Conservation (phyloP, 2,113 vertebrate genomes). For the Lycocorax pyrrhopterus region DNA sequence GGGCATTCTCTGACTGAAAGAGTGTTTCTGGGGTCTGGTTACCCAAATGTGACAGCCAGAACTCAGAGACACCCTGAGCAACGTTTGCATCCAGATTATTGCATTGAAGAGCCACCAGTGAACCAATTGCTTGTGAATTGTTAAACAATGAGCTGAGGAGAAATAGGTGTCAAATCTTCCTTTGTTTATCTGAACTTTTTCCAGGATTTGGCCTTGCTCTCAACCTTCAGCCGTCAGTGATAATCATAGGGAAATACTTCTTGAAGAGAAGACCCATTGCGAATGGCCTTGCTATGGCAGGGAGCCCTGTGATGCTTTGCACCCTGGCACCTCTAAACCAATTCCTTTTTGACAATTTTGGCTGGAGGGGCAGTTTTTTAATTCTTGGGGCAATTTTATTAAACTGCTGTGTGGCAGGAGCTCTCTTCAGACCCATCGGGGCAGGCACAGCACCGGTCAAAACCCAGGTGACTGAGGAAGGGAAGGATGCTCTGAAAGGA, state of each 20-base stretch:
- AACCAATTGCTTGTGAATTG: background rate
- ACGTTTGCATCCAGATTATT: background rate
- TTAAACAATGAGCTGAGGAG: background rate
- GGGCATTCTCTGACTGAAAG: rapidly evolving
- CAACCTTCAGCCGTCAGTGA: constrained; percentile 85
- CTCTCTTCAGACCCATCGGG: constrained; percentile 78
- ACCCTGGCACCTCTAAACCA: constrained; percentile 79
- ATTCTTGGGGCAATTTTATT: constrained; percentile 80
- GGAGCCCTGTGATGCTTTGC: constrained; percentile 79
- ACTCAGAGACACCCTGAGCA: background rate
- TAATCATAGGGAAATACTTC: constrained; percentile 85
- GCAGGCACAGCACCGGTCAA: background rate
- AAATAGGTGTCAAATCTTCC: background rate
- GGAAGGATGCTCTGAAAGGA: background rate
- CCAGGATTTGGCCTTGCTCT: constrained; percentile 80
- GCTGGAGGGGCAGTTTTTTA: constrained; percentile 83
- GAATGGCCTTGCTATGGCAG: constrained; percentile 81
- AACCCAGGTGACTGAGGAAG: background rate
- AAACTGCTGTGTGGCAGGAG: constrained; percentile 82
- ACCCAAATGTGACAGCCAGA: background rate
- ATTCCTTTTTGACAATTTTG: constrained; percentile 74
- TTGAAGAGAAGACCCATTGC: constrained; percentile 75
- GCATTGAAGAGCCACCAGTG: background rate
- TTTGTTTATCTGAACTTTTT: background rate
- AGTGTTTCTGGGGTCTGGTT: background rate